phyloP scores from a whole-genome alignment of 2,113 vertebrate species.

The Theristicus caerulescens region DNA sequence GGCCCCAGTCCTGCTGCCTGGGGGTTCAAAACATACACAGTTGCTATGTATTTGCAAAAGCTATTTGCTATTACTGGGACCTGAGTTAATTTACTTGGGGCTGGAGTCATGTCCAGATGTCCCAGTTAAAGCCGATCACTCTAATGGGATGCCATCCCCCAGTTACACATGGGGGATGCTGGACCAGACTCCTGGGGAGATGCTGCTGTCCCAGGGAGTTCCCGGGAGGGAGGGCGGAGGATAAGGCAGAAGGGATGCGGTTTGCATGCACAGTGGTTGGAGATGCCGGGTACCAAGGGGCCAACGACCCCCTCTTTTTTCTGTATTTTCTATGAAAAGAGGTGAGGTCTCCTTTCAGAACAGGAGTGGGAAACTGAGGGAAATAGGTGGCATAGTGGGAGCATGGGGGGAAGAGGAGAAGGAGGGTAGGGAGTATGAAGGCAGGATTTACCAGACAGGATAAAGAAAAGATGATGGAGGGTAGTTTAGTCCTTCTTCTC shows the following conservation, averaged over 20 bases:
- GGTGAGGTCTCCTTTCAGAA: not conserved
- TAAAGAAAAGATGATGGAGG: not conserved
- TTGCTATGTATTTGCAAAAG: not conserved
- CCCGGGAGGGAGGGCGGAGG: not conserved
- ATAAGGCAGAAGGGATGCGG: not conserved
- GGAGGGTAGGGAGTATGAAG: accelerated
- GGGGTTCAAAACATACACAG: not conserved
- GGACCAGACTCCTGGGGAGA: not conserved
- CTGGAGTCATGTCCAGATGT: not conserved
- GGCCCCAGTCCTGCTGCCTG: not conserved
- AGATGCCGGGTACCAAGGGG: not conserved
- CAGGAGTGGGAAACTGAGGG: not conserved
- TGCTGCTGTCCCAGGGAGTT: not conserved
- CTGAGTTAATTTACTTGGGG: not conserved
- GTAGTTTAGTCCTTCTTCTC: not conserved
- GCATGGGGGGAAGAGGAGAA: not conserved
- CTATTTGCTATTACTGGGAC: not conserved
- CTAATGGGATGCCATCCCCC: not conserved
- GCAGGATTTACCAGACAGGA: not conserved
- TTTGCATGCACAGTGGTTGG: not conserved
- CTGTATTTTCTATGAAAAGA: not conserved
- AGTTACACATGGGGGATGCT: not conserved
- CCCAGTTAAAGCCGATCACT: not conserved
- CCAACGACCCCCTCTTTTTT: not conserved
- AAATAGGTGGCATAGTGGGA: not conserved